These are phyloP conservation scores for Caenorhabditis inopinata DNA, from an alignment of 1,140 invertebrate species.

Conservation along the genomic window DNA sequence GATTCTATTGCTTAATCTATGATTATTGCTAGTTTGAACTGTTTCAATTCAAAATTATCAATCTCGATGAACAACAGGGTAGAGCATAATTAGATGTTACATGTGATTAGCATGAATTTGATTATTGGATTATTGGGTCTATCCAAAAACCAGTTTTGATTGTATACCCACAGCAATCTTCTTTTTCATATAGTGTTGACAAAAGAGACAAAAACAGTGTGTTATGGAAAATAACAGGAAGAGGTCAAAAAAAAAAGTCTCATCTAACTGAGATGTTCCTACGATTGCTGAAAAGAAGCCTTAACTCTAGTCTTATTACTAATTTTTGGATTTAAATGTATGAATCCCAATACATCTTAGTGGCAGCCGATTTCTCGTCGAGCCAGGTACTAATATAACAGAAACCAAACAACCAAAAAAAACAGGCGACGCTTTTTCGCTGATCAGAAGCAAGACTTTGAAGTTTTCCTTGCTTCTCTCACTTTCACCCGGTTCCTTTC, in stretches of 20 bases:
- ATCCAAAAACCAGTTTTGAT: not conserved
- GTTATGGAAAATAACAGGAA: not conserved
- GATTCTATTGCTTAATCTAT: not conserved
- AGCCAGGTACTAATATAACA: too few species aligned
- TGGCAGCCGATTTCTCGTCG: too few species aligned
- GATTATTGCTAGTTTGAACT: not conserved
- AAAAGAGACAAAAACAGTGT: too few species aligned
- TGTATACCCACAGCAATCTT: not conserved
- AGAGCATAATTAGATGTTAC: slow-evolving; percentile 30
- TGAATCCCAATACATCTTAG: too few species aligned
- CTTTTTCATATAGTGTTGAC: slow-evolving; percentile 14
- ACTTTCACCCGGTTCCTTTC: too few species aligned
- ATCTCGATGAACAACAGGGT: not conserved
- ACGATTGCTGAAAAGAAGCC: too few species aligned
- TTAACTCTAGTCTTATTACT: too few species aligned
- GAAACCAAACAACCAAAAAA: too few species aligned
- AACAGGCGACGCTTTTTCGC: too few species aligned
- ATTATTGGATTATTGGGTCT: not conserved
- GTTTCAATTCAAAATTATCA: not conserved
- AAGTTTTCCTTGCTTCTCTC: too few species aligned
- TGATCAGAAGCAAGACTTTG: too few species aligned
- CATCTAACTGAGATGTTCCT: not conserved
- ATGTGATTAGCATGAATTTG: slow-evolving; percentile 14
- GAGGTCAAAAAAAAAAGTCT: not conserved
- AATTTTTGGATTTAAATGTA: too few species aligned